A percentile compares a stretch with the other conserved stretches of the same genome.
phyloP scores from a whole-genome alignment of 2,797 vertebrate genomes.

The Leptoclinus maculatus region DNA sequence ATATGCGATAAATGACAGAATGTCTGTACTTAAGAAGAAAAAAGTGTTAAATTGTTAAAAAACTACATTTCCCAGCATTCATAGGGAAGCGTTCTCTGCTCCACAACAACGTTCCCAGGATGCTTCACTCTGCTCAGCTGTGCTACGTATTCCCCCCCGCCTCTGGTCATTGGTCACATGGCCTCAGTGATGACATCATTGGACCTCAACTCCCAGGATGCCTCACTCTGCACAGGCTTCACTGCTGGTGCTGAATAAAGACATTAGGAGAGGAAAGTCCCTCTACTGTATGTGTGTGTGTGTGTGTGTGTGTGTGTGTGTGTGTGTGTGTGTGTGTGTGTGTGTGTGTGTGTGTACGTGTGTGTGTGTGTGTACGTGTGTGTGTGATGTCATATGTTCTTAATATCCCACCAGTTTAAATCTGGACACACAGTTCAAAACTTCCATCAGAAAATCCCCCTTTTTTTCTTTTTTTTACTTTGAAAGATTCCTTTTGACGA shows the following conservation, averaged over 20 bases:
- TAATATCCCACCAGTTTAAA: constrained; percentile 25
- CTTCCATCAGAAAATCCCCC: too few species aligned
- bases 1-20: constrained; percentile 36
- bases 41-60: too few species aligned
- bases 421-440: neutral
- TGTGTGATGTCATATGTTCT: constrained; percentile 10
- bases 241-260: constrained; percentile 38
- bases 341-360: too few species aligned
- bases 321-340: too few species aligned
- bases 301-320: constrained; percentile 16
- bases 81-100: neutral
- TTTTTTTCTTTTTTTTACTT: too few species aligned
- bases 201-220: constrained; percentile 45
- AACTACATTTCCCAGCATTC: constrained; percentile 35
- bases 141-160: neutral
- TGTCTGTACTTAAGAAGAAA: constrained; percentile 45
- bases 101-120: constrained; percentile 2
- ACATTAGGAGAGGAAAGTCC: constrained; percentile 53
- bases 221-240: constrained; percentile 7
- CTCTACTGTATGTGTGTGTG: constrained; percentile 10
- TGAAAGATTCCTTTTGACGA: too few species aligned
- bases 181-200: constrained; percentile 36
- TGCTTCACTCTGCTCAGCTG: constrained; percentile 11
- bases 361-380: too few species aligned
- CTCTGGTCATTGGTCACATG: neutral